Evolutionary conservation across 2,113 vertebrate species (phyloP).

Genomic region (Coturnix japonica): DNA sequence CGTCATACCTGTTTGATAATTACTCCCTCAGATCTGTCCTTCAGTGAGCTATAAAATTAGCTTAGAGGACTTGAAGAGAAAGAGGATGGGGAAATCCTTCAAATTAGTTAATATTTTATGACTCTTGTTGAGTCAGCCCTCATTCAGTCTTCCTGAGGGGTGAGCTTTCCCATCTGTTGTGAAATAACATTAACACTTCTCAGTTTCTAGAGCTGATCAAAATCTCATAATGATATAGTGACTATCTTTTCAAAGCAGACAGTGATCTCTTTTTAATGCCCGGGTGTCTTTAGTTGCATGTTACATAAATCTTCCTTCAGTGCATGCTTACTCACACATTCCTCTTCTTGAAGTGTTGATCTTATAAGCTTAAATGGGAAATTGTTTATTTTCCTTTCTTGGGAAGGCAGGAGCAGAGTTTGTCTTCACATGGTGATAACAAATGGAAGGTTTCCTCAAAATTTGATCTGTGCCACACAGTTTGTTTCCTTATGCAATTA

Average conservation of each 20-base stretch:
- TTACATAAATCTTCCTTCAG: slow-evolving; percentile 23
- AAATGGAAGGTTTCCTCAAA: not conserved
- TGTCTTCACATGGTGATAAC: not conserved
- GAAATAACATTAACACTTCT: not conserved
- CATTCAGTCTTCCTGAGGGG: not conserved
- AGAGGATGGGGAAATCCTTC: not conserved
- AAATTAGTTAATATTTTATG: slow-evolving; percentile 40
- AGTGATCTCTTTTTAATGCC: slow-evolving; percentile 30
- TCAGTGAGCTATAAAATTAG: slow-evolving; percentile 52
- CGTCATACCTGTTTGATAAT: slow-evolving; percentile 58
- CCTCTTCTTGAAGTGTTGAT: not conserved
- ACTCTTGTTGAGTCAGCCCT: not conserved
- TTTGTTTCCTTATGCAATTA: not conserved
- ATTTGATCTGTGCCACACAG: slow-evolving; percentile 1
- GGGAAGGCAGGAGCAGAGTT: not conserved
- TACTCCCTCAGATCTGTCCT: slow-evolving; percentile 58
- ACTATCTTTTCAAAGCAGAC: not conserved
- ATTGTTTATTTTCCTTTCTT: slow-evolving; percentile 35
- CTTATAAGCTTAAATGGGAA: not conserved
- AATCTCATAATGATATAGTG: not conserved
- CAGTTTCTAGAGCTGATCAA: not conserved
- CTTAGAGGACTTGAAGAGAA: slow-evolving; percentile 35
- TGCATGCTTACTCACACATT: not conserved
- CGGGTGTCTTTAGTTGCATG: slow-evolving; percentile 10
- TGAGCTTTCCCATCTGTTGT: not conserved